These are phyloP conservation scores for Drosophila grimshawi DNA, from an alignment of 1,140 invertebrate species.

Conservation along the genomic window DNA sequence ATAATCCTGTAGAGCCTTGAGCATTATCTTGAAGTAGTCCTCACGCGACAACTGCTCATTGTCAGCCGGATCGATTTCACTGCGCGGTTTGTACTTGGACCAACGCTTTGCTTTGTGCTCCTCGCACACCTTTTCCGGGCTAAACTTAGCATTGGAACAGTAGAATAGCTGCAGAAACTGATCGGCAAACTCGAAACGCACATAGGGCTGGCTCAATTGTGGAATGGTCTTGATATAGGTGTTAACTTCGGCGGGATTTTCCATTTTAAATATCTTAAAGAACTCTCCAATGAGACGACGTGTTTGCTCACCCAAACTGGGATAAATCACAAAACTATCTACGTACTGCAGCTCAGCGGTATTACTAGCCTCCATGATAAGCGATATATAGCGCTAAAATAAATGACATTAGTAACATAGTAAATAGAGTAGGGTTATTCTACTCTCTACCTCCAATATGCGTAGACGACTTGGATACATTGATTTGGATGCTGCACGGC, in stretches of 20 bases:
- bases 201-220: conserved; percentile 45
- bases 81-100: conserved; percentile 51
- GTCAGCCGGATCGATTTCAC: conserved; percentile 34
- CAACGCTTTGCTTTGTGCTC: conserved; percentile 56
- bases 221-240: conserved; percentile 58
- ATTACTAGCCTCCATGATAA: conserved; percentile 65
- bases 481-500: conserved; percentile 38
- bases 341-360: conserved; percentile 59
- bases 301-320: conserved; percentile 51
- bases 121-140: conserved; percentile 52
- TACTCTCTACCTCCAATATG: conserved; percentile 46
- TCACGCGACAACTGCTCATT: conserved; percentile 62
- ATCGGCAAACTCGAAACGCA: conserved; percentile 61
- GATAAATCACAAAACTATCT: conserved; percentile 51
- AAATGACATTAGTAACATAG: not conserved
- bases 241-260: conserved; percentile 51
- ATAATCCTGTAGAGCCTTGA: conserved; percentile 56
- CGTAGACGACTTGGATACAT: conserved; percentile 37
- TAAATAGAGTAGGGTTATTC: not conserved
- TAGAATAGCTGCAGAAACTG: conserved; percentile 66
- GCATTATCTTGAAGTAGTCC: conserved; percentile 56
- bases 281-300: conserved; percentile 51
- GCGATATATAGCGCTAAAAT: conserved; percentile 50
- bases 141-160: conserved; percentile 42
- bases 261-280: conserved; percentile 60